Conservation (phyloP, 2,888 invertebrate species). For the Sclerodermus sp. region DNA sequence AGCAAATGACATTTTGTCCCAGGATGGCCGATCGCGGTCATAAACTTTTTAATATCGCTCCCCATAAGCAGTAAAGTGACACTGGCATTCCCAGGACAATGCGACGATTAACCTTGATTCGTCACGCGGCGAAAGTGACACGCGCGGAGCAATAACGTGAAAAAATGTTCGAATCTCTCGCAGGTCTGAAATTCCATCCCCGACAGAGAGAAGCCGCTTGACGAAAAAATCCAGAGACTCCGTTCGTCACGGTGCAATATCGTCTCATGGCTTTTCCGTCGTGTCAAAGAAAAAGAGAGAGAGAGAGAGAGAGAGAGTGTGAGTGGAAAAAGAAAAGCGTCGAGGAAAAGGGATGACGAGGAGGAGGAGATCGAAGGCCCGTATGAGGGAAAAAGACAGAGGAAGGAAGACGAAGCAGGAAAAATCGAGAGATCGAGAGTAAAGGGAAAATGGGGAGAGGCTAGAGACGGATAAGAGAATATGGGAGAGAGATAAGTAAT, state of each 20-base stretch:
- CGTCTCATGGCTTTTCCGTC: conserved; percentile 5
- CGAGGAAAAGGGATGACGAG: not conserved
- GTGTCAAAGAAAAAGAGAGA: not conserved
- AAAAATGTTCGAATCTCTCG: conserved; percentile 15
- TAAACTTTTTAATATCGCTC: conserved; percentile 2
- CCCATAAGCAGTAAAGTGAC: conserved; percentile 1
- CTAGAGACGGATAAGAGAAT: too few species aligned
- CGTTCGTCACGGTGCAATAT: conserved; percentile 8
- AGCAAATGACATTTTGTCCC: not conserved
- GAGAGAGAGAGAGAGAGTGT: too few species aligned
- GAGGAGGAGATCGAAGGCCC: too few species aligned
- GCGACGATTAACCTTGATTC: conserved; percentile 12
- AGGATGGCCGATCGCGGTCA: not conserved
- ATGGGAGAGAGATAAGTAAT: too few species aligned
- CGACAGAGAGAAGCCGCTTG: not conserved
- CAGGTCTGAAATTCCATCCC: conserved; percentile 9
- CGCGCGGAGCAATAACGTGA: conserved; percentile 14
- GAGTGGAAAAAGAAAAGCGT: too few species aligned
- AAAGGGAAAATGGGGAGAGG: too few species aligned
- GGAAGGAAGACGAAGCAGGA: too few species aligned
- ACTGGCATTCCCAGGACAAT: conserved; percentile 7
- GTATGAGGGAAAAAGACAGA: too few species aligned
- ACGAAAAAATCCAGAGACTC: not conserved
- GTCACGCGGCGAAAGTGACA: conserved; percentile 14
- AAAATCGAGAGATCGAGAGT: too few species aligned